phyloP scores from a whole-genome alignment of 2,888 invertebrate species.

The Automeris io region DNA sequence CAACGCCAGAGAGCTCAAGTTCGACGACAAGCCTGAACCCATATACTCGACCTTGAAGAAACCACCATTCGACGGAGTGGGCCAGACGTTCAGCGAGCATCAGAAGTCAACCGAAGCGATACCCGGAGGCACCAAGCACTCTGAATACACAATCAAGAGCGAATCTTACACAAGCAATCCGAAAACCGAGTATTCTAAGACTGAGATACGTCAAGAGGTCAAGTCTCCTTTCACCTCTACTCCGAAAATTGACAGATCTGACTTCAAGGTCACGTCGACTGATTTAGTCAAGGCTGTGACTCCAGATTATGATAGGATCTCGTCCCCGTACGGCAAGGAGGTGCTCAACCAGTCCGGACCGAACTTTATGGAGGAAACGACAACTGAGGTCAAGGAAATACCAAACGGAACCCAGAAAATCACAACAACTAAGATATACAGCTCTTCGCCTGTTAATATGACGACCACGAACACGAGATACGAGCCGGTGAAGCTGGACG shows the following conservation, averaged over 20 bases:
- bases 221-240: constrained; percentile 64
- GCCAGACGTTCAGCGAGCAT: constrained; percentile 61
- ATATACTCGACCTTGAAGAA: constrained; percentile 62
- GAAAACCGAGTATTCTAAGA: constrained; percentile 51
- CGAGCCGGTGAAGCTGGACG: constrained; percentile 65
- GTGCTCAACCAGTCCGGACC: constrained; percentile 58
- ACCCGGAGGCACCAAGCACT: constrained; percentile 62
- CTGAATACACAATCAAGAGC: constrained; percentile 56
- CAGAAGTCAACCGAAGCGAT: constrained; percentile 63
- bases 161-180: constrained; percentile 64
- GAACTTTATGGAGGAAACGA: constrained; percentile 67
- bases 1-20: constrained; percentile 68
- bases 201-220: constrained; percentile 49
- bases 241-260: constrained; percentile 49
- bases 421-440: constrained; percentile 75
- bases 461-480: constrained; percentile 69
- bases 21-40: constrained; percentile 59
- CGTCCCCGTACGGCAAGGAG: constrained; percentile 64
- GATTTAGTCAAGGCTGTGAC: constrained; percentile 59
- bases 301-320: constrained; percentile 59
- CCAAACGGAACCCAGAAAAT: constrained; percentile 76
- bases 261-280: constrained; percentile 35
- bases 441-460: constrained; percentile 73
- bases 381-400: constrained; percentile 70
- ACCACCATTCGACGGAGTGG: constrained; percentile 54